Evolutionary conservation across 2,888 invertebrate genomes (phyloP), one percentile per base, ranked within the genome.

Genomic region (Dexiosoma caninum): DNA sequence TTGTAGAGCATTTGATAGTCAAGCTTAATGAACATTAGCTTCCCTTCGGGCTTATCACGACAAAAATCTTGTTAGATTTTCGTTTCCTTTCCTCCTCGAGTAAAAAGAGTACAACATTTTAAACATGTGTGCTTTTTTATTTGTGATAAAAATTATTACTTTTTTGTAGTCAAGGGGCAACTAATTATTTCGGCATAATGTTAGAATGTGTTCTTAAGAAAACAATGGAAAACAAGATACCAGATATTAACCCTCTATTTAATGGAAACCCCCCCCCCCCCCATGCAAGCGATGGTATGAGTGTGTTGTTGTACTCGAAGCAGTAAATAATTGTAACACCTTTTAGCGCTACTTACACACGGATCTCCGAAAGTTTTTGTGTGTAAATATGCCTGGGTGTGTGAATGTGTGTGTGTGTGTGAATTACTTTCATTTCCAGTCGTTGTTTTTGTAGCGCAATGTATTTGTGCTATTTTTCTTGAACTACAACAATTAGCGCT

Each of bases 121-220:
- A 35, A 85, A 86, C 88, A 89, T 89, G 89, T 89, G 89, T 86
- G 87, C 42, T 87, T 71, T 64, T 64, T 70, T 78, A 71, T 78
- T 70, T 78, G 71, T 70, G 57, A 78, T 42, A 64, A 66, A 60
- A 35, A n/a, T 21, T 42, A 66, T 42, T 40, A 84, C 85, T 86
- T 86, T 85, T 85, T 85, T 85, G n/a, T 85, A 85, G 40, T 57
- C 16, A 19, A 44, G 67, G 51, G 49, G 87, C 87, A 87, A 86
- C 87, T 89, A 89, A 89, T 89, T 89, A 89, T 89, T 88, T 30
- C 62, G 86, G 82, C 85, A 72, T 84, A 84, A 86, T 87, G 89
- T 87, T 85, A 59, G 19, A 66, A 72, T 78, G 44, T 46, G 62
- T 64, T 70, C 46, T 57, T 57, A 40, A 74, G 46, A 57, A 51